Percentiles rank a stretch among this genome's conserved stretches.
Conservation (phyloP, 2,888 invertebrate species). For the Ectemnius continuus region DNA sequence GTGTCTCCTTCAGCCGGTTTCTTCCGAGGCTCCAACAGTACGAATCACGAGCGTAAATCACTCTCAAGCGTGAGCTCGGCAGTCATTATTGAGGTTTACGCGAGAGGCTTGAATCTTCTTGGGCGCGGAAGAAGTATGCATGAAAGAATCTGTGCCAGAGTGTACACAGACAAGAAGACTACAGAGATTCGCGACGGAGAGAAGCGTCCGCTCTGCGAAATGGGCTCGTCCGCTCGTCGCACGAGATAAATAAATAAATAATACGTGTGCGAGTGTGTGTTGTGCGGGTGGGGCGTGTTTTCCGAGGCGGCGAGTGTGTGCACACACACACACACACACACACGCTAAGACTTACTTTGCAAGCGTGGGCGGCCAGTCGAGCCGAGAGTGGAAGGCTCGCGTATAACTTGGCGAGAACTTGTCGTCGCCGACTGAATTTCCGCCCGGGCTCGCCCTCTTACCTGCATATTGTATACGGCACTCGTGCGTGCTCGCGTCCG, state of each 20-base stretch:
- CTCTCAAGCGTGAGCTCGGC: too few relatives aligned
- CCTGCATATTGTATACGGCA: constrained; percentile 26
- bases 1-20: too few relatives aligned
- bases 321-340: constrained; percentile 17
- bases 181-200: too few relatives aligned
- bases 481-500: constrained; percentile 5
- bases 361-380: constrained; percentile 30
- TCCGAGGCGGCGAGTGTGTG: constrained; percentile 17
- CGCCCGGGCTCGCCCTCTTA: constrained; percentile 33
- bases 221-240: constrained; percentile 25
- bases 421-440: constrained; percentile 58
- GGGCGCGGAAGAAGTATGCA: too few relatives aligned
- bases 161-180: too few relatives aligned
- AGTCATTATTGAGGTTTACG: too few relatives aligned
- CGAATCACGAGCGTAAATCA: too few relatives aligned
- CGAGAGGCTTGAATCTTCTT: too few relatives aligned
- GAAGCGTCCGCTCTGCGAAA: too few relatives aligned
- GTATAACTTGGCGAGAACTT: constrained; percentile 61
- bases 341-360: constrained; percentile 46
- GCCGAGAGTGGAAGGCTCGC: constrained; percentile 35
- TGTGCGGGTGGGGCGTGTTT: constrained; percentile 49
- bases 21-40: too few relatives aligned
- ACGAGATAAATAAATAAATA: constrained; percentile 57
- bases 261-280: constrained; percentile 8
- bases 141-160: too few relatives aligned